Conservation (phyloP, 2,888 invertebrate species). For the Scelioninae gen. 1 region DNA sequence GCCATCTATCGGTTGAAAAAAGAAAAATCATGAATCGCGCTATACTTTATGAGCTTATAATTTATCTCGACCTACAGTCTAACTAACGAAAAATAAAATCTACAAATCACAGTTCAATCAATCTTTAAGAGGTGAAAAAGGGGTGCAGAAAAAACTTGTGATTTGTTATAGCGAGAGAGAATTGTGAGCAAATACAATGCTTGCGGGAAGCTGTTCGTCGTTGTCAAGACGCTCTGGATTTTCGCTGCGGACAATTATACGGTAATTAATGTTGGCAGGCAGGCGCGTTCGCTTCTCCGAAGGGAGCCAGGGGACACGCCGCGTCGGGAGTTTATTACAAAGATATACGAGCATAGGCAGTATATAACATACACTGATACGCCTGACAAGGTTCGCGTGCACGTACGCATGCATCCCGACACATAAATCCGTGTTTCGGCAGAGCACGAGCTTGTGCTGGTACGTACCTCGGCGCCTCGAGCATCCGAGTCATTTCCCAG, state of each 20-base stretch:
- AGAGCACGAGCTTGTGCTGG: conserved; percentile 36
- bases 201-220: conserved; percentile 54
- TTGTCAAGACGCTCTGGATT: conserved; percentile 71
- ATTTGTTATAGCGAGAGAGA: conserved; percentile 54
- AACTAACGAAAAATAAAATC: conserved; percentile 18
- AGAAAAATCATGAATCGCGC: no score
- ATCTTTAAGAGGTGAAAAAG: conserved; percentile 31
- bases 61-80: conserved; percentile 25
- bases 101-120: conserved; percentile 31
- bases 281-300: conserved; percentile 71
- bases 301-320: conserved; percentile 69
- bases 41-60: conserved; percentile 35
- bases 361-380: conserved; percentile 60
- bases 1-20: no score
- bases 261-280: conserved; percentile 78
- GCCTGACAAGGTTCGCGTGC: conserved; percentile 64
- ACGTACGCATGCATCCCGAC: conserved; percentile 63
- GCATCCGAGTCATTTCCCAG: conserved; percentile 79
- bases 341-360: conserved; percentile 74
- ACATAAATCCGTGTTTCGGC: conserved; percentile 65
- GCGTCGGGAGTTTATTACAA: conserved; percentile 78
- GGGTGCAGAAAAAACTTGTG: conserved; percentile 30
- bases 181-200: conserved; percentile 42
- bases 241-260: conserved; percentile 77
- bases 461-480: conserved; percentile 73